Percentiles rank a stretch among this genome's conserved stretches.
Conservation (phyloP, 2,888 invertebrate species). For the Luperina testacea region DNA sequence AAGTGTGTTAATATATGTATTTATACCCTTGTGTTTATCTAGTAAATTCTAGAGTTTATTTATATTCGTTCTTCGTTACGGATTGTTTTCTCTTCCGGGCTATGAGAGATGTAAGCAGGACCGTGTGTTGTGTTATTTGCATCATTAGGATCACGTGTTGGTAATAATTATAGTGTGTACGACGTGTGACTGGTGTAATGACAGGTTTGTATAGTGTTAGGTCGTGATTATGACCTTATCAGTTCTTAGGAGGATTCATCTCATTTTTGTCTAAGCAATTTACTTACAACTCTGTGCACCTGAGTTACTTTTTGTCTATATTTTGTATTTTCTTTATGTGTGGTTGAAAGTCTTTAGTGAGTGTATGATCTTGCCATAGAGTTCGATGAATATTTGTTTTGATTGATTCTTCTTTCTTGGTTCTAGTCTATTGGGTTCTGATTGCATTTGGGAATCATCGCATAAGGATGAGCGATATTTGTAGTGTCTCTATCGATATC, state of each 20-base stretch:
- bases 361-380: not conserved
- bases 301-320: not conserved
- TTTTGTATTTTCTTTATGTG: not conserved
- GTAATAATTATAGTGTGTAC: conserved; percentile 32
- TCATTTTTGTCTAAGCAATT: conserved; percentile 11
- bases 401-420: not conserved
- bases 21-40: conserved; percentile 7
- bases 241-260: not conserved
- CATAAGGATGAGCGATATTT: not conserved
- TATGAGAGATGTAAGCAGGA: conserved; percentile 13
- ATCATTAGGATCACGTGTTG: conserved; percentile 49
- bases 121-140: conserved; percentile 40
- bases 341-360: not conserved
- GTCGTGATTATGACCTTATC: conserved; percentile 25
- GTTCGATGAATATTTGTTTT: not conserved
- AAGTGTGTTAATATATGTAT: not conserved
- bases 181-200: conserved; percentile 13
- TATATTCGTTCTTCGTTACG: conserved; percentile 15
- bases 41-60: conserved; percentile 24
- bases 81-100: conserved; percentile 12
- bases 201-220: conserved; percentile 5
- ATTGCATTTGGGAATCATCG: not conserved
- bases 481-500: not conserved
- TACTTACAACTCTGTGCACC: not conserved
- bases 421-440: not conserved